Percentiles rank a stretch among this genome's conserved stretches.
These are phyloP conservation scores for Proales similis DNA, from an alignment of 1,140 invertebrate genomes.

Conservation along the genomic window DNA sequence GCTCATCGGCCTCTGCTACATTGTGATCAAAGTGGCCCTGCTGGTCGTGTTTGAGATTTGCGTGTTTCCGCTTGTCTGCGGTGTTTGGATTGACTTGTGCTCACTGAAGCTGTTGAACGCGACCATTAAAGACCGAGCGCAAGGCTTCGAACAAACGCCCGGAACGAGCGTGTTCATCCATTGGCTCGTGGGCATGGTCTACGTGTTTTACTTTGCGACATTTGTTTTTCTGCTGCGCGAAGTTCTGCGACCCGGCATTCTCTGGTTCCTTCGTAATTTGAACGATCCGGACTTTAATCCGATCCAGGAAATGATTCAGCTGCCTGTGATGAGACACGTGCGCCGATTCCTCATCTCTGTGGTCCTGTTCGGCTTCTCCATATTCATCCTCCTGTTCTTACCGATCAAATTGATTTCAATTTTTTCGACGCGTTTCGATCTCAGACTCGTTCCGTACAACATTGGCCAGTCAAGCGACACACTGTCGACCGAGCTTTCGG, in stretches of 20 bases:
- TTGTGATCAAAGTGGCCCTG: slow-evolving; percentile 86
- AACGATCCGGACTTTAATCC: slow-evolving; percentile 99
- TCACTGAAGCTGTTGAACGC: slow-evolving; percentile 84
- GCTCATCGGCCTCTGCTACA: slow-evolving; percentile 83
- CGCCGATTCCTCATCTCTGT: slow-evolving; percentile 80
- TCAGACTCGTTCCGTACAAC: slow-evolving; percentile 38
- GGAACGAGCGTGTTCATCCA: slow-evolving; percentile 95
- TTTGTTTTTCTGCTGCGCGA: slow-evolving; percentile 87
- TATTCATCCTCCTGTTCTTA: slow-evolving; percentile 22
- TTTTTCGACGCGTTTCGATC: slow-evolving; percentile 17
- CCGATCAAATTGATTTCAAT: slow-evolving; percentile 2
- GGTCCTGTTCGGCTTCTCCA: slow-evolving; percentile 56
- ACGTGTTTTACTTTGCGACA: slow-evolving; percentile 97
- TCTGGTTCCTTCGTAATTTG: slow-evolving; percentile 88
- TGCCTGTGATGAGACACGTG: slow-evolving; percentile 81
- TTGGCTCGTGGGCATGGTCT: slow-evolving; percentile 98
- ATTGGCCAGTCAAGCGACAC: slow-evolving; percentile 59
- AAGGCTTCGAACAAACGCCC: slow-evolving; percentile 76
- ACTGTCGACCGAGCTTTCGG: slow-evolving; percentile 70
- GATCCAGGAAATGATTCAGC: slow-evolving; percentile 92
- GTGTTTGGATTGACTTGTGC: slow-evolving; percentile 98
- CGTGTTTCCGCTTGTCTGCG: slow-evolving; percentile 87
- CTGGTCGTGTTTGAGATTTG: slow-evolving; percentile 89
- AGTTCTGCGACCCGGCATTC: slow-evolving; percentile 83
- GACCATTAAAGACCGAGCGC: slow-evolving; percentile 61